Evolutionary conservation across 2,888 invertebrate species (phyloP).

Genomic region (Platerodrilus igneus): DNA sequence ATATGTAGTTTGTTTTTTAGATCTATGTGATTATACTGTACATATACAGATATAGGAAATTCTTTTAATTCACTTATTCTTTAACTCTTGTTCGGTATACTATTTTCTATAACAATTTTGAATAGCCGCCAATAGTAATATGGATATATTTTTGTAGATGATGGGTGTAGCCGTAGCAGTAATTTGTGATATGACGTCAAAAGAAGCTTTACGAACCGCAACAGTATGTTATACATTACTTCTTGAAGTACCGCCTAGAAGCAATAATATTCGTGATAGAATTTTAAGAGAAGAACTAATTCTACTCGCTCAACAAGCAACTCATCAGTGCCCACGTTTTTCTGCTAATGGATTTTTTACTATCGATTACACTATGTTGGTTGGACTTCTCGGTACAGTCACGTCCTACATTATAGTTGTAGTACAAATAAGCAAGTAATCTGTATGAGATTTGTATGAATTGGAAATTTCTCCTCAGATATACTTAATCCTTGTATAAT

Average conservation of each 20-base stretch:
- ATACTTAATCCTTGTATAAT: no score
- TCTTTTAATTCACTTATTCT: no score
- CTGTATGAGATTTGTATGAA: no score
- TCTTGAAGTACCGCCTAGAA: constrained; percentile 21
- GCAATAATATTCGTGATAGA: constrained; percentile 15
- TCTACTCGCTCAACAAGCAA: constrained; percentile 23
- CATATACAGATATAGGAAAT: no score
- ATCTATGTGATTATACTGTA: no score
- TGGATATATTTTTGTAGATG: constrained; percentile 26
- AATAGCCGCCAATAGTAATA: no score
- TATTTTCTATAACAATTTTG: no score
- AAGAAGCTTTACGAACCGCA: constrained; percentile 27
- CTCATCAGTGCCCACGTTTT: constrained; percentile 18
- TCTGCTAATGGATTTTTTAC: constrained; percentile 26
- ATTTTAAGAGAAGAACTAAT: constrained; percentile 17
- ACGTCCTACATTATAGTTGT: constrained; percentile 24
- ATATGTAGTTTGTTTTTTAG: no score
- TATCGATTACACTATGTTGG: constrained; percentile 22
- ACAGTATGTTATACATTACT: constrained; percentile 27
- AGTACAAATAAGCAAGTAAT: constrained; percentile 21
- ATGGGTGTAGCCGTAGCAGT: constrained; percentile 24
- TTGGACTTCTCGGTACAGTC: constrained; percentile 21
- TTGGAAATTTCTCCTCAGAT: no score
- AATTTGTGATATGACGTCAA: constrained; percentile 25
- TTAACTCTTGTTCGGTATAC: no score